Conservation (phyloP, 2,888 invertebrate species). For the Leptinotarsa rubiginosa region DNA sequence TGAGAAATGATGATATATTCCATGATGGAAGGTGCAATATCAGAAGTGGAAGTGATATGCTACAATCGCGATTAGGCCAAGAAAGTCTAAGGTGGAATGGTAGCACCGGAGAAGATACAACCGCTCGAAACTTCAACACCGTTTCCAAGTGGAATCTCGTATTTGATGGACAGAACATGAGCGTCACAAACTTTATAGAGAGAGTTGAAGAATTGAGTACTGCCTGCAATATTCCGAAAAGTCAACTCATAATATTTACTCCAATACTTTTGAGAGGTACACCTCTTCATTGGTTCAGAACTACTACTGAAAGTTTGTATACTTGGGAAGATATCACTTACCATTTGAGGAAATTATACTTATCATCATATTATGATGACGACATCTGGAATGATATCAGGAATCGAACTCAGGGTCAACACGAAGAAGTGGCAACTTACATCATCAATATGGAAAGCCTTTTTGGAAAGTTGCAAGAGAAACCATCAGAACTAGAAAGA, state of each 20-base stretch:
- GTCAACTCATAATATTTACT: slow-evolving; percentile 40
- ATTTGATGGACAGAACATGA: neutral
- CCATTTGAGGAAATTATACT: slow-evolving; percentile 27
- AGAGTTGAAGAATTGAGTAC: slow-evolving; percentile 45
- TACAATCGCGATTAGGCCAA: neutral
- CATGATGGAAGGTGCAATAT: neutral
- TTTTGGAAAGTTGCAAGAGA: neutral
- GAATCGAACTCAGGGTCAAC: slow-evolving; percentile 2
- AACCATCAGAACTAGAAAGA: neutral
- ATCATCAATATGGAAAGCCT: neutral
- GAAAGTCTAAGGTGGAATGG: neutral
- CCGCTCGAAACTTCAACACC: neutral
- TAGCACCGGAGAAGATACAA: neutral
- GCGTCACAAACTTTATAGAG: slow-evolving; percentile 28
- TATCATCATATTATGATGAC: slow-evolving; percentile 39
- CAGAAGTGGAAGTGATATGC: neutral
- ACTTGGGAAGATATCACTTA: slow-evolving; percentile 33
- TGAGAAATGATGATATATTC: neutral
- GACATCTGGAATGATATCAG: slow-evolving; percentile 31
- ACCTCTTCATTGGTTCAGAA: slow-evolving; percentile 46
- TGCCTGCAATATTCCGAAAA: slow-evolving; percentile 37
- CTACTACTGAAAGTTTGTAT: slow-evolving; percentile 21
- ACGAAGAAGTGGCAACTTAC: neutral
- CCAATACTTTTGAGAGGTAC: slow-evolving; percentile 43
- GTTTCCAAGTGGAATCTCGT: slow-evolving; percentile 23